Conservation (phyloP, 2,888 invertebrate species). For the Dolichopus griseipennis region DNA sequence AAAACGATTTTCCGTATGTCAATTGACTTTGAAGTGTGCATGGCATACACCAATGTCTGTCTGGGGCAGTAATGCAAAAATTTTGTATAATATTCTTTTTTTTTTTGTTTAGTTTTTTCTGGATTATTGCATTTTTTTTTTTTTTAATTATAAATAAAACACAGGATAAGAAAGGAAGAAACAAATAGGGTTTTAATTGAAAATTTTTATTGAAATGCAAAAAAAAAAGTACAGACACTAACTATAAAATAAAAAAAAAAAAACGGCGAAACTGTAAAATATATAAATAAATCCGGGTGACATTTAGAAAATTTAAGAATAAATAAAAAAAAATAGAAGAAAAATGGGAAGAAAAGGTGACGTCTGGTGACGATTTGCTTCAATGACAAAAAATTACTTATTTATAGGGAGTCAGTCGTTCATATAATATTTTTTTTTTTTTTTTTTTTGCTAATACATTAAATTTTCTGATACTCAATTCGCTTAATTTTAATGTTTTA, state of each 20-base stretch:
- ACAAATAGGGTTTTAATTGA: neutral
- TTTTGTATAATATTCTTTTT: neutral
- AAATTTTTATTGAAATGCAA: neutral
- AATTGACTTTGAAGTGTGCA: neutral
- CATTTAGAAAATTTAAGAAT: neutral
- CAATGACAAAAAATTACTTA: neutral
- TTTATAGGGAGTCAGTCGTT: neutral
- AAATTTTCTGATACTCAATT: too few relatives aligned
- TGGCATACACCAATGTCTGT: conserved; percentile 7
- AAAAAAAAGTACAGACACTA: neutral
- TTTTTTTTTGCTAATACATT: too few relatives aligned
- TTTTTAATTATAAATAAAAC: neutral
- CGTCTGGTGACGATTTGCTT: conserved; percentile 1
- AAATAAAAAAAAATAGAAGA: neutral
- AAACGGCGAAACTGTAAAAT: neutral
- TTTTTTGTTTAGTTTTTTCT: too few relatives aligned
- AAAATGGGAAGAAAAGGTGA: neutral
- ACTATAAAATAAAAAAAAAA: neutral
- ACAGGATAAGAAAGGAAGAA: neutral
- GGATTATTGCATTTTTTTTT: neutral
- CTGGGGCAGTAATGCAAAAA: conserved; percentile 12
- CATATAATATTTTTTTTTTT: too few relatives aligned
- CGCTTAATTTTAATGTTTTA: too few relatives aligned
- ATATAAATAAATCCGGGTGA: neutral
- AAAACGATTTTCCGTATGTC: neutral